Conservation (phyloP, 53 echinoderm and acorn worm species). For the Arbacia lixula region DNA sequence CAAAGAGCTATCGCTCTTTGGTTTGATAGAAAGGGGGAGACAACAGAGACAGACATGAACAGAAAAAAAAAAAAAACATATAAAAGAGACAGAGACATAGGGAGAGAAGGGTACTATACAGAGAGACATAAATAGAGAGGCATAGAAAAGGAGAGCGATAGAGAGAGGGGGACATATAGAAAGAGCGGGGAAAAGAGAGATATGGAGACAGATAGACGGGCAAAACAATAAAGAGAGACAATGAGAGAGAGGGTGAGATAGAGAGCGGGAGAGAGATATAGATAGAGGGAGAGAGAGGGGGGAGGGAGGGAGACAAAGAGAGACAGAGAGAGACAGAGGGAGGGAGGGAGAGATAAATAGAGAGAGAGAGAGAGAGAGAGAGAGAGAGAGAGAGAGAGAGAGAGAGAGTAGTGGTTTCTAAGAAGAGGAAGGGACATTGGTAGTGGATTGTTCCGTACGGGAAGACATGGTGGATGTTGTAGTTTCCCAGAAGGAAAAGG, state of each 20-base stretch:
- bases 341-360: not conserved
- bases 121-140: not conserved
- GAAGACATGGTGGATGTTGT: constrained; percentile 53
- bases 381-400: constrained; percentile 22
- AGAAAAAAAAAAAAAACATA: too few relatives aligned
- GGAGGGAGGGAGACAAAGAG: not conserved
- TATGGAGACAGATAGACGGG: not conserved
- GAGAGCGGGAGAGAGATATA: not conserved
- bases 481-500: constrained; percentile 40
- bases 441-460: constrained; percentile 47
- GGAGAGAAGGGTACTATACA: not conserved
- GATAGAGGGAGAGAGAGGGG: not conserved
- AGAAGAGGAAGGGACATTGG: constrained; percentile 7
- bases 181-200: not conserved
- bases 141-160: not conserved
- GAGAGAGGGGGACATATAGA: not conserved
- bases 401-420: constrained; percentile 1
- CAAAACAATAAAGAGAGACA: not conserved
- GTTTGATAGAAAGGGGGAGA: too few relatives aligned
- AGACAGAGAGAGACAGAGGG: not conserved
- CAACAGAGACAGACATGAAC: too few relatives aligned
- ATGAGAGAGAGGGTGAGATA: not conserved
- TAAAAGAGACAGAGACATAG: not conserved
- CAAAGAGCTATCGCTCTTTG: too few relatives aligned
- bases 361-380: not conserved